These are phyloP conservation scores for Drosophila sp. DNA, from an alignment of 1,140 invertebrate genomes.

Conservation along the genomic window DNA sequence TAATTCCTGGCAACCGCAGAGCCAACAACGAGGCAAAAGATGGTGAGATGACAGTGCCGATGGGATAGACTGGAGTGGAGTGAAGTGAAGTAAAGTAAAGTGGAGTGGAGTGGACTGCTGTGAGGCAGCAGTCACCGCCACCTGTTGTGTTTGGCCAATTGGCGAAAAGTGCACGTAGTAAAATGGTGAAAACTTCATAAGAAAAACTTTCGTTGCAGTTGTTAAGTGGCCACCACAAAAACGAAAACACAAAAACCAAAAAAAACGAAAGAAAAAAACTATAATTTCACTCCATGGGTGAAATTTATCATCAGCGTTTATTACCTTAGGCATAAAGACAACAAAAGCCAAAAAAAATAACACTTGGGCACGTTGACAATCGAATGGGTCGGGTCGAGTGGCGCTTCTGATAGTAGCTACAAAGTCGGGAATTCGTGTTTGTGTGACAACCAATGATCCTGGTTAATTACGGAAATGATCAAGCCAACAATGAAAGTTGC, in stretches of 20 bases:
- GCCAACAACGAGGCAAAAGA: background rate
- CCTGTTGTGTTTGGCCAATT: constrained; percentile 57
- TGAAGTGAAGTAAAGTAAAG: background rate
- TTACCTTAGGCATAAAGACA: constrained; percentile 26
- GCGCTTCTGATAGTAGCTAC: constrained; percentile 26
- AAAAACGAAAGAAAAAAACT: constrained; percentile 33
- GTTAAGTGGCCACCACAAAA: constrained; percentile 33
- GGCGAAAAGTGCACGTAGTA: constrained; percentile 51
- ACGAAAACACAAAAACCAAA: constrained; percentile 36
- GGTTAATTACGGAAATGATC: constrained; percentile 6
- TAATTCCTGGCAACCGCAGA: constrained; percentile 2
- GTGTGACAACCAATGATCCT: constrained; percentile 1
- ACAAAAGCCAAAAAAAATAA: background rate
- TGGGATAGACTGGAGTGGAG: background rate
- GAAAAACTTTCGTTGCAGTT: constrained; percentile 57
- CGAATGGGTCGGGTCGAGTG: background rate
- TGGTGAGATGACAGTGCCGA: too few species aligned
- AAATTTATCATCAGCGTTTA: constrained; percentile 66
- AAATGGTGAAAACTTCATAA: constrained; percentile 36
- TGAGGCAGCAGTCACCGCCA: constrained; percentile 30
- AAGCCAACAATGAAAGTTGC: background rate
- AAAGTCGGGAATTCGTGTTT: constrained; percentile 23
- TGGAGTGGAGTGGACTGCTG: background rate
- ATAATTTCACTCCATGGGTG: constrained; percentile 69
- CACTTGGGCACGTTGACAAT: constrained; percentile 36